phyloP scores from a whole-genome alignment of 2,113 vertebrate species.

The Chrysochloris asiatica region DNA sequence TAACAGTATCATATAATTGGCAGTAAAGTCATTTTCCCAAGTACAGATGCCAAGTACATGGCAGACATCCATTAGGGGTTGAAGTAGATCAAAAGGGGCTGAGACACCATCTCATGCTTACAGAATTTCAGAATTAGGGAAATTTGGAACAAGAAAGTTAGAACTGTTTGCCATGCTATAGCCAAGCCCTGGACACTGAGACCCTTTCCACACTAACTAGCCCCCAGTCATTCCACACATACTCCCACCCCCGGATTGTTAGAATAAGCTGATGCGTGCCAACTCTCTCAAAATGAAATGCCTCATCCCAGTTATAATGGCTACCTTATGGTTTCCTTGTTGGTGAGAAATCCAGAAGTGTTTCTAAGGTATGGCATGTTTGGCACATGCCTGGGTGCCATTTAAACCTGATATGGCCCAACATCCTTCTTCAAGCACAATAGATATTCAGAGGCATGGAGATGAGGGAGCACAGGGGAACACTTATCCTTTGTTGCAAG shows the following conservation, averaged over 20 bases:
- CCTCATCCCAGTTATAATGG: background rate
- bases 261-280: background rate
- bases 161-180: background rate
- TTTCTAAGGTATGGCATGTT: background rate
- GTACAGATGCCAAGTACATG: constrained; percentile 18
- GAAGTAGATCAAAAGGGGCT: constrained; percentile 14
- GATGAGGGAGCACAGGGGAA: background rate
- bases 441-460: background rate
- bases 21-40: constrained; percentile 62
- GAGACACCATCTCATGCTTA: constrained; percentile 53
- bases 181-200: background rate
- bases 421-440: background rate
- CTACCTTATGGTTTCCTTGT: background rate
- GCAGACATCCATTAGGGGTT: constrained; percentile 24
- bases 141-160: constrained; percentile 13
- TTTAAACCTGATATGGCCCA: background rate
- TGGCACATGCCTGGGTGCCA: background rate
- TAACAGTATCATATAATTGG: constrained; percentile 54
- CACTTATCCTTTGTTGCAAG: background rate
- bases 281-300: background rate
- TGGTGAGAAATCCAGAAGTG: background rate
- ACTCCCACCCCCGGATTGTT: background rate
- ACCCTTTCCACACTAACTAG: background rate
- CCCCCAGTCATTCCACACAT: background rate
- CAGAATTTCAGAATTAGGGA: constrained; percentile 60